Percentiles rank a stretch among this genome's conserved stretches.
Conservation (phyloP, 2,113 vertebrate genomes). For the Felis chaus region DNA sequence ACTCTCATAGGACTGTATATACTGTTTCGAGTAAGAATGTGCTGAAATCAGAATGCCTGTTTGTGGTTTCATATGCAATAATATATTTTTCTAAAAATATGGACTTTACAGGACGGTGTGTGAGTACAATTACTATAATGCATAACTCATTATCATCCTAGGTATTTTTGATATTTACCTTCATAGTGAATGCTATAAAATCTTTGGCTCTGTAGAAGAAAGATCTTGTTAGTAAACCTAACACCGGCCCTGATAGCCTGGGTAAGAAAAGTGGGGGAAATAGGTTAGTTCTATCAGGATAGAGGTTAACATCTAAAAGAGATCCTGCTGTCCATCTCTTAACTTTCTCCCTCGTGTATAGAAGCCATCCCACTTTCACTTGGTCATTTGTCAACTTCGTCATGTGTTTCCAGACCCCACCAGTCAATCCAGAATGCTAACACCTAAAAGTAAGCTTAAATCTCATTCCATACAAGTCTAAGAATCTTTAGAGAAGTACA, state of each 20-base stretch:
- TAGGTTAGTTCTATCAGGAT: background rate
- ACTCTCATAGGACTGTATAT: conserved; percentile 74
- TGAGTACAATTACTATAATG: conserved; percentile 52
- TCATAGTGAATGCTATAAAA: conserved; percentile 54
- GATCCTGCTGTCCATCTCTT: background rate
- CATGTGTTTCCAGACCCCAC: background rate
- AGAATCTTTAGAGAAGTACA: background rate
- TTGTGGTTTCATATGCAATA: conserved; percentile 73
- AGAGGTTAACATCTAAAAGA: background rate
- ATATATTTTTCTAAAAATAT: conserved; percentile 73
- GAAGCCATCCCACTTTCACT: background rate
- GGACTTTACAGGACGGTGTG: conserved; percentile 37
- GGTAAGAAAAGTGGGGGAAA: background rate
- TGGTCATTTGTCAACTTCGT: background rate
- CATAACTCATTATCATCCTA: conserved; percentile 61
- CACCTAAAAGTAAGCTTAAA: background rate
- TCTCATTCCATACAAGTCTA: background rate
- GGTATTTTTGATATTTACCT: conserved; percentile 69
- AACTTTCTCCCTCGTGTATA: background rate
- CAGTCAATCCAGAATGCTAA: background rate
- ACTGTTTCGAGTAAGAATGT: conserved; percentile 74
- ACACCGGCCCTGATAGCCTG: background rate
- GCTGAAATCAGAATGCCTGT: conserved; percentile 59
- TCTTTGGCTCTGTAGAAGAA: conserved; percentile 52
- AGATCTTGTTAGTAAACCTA: conserved; percentile 54